Conservation (phyloP, 2,888 invertebrate species). For the Papilio gigon region DNA sequence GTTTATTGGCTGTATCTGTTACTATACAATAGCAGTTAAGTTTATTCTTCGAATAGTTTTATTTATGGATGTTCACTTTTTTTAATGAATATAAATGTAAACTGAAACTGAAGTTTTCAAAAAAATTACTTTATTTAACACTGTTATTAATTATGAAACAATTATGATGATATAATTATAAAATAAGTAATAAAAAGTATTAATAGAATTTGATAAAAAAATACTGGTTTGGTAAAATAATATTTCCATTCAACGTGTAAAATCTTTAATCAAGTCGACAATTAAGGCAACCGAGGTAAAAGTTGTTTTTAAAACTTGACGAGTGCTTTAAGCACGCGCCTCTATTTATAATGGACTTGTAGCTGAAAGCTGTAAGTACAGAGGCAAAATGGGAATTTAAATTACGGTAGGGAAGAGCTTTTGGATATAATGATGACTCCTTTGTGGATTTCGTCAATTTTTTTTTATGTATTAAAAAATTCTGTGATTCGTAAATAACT, state of each 20-base stretch:
- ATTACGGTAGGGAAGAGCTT: not conserved
- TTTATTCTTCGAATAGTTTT: not conserved
- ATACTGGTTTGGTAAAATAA: slow-evolving; percentile 3
- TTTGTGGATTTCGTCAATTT: not conserved
- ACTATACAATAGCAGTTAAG: not conserved
- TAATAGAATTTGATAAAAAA: not conserved
- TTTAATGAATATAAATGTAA: not conserved
- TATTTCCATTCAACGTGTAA: slow-evolving; percentile 12
- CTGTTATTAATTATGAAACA: too few relatives aligned
- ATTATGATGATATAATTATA: too few relatives aligned
- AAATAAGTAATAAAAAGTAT: not conserved
- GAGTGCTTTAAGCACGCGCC: slow-evolving; percentile 33
- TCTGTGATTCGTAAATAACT: too few relatives aligned
- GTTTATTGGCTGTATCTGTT: slow-evolving; percentile 16
- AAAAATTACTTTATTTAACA: too few relatives aligned
- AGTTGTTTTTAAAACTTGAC: slow-evolving; percentile 25
- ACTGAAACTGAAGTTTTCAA: too few relatives aligned
- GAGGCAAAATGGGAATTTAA: slow-evolving; percentile 13
- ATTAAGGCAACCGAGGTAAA: slow-evolving; percentile 23
- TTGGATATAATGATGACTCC: slow-evolving; percentile 4
- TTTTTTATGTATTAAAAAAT: not conserved
- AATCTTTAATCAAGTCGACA: slow-evolving; percentile 11
- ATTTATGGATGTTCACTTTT: not conserved
- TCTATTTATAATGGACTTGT: slow-evolving; percentile 34
- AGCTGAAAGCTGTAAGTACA: slow-evolving; percentile 7